phyloP scores from a whole-genome alignment of 2,113 vertebrate species.

The Pluvianellus socialis region DNA sequence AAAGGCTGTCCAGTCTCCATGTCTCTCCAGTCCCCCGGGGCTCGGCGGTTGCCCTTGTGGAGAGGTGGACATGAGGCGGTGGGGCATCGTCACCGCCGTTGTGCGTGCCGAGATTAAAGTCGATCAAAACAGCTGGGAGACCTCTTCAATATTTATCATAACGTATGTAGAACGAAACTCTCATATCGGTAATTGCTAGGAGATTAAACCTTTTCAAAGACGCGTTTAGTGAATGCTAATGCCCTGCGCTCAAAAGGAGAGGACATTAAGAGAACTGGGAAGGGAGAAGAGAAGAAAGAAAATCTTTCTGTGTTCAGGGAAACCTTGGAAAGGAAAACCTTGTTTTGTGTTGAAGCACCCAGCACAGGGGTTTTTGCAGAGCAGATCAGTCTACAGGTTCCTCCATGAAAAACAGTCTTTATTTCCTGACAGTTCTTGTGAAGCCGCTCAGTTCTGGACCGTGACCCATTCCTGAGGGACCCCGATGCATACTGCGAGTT shows the following conservation, averaged over 20 bases:
- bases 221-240: not conserved
- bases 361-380: not conserved
- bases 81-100: rapidly evolving
- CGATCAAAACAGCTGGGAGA: not conserved
- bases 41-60: not conserved
- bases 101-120: not conserved
- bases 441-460: not conserved
- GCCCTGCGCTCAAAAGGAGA: not conserved
- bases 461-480: not conserved
- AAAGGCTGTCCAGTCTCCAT: rapidly evolving
- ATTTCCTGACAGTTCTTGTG: not conserved
- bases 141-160: not conserved
- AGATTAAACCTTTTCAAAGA: conserved; percentile 37
- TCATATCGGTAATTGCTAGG: conserved; percentile 1
- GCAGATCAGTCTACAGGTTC: not conserved
- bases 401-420: not conserved
- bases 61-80: not conserved
- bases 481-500: rapidly evolving
- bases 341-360: not conserved
- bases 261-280: not conserved
- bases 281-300: not conserved
- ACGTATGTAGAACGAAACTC: not conserved
- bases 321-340: not conserved
- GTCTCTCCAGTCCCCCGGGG: not conserved
- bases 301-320: not conserved